Evolutionary conservation across 1,140 invertebrate species (phyloP).

Genomic region (Drosophila bipectinata): DNA sequence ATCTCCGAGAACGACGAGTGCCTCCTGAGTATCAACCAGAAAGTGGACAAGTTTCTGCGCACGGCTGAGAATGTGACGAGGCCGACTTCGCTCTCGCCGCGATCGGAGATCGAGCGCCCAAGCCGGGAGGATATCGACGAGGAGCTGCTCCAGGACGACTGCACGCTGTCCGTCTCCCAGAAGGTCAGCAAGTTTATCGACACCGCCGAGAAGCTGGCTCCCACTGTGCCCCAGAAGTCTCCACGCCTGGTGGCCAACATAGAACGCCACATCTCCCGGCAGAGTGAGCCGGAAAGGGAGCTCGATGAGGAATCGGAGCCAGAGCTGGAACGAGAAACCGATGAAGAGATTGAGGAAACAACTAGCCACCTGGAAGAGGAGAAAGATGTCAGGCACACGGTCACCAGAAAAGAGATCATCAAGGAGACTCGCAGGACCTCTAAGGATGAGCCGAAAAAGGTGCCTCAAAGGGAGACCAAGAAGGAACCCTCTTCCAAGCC

Average conservation of each 20-base stretch:
- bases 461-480: not conserved
- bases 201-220: conserved; percentile 85
- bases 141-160: conserved; percentile 85
- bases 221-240: conserved; percentile 74
- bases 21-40: conserved; percentile 87
- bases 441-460: conserved; percentile 12
- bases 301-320: conserved; percentile 48
- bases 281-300: conserved; percentile 46
- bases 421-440: conserved; percentile 12
- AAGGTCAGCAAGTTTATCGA: conserved; percentile 87
- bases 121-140: conserved; percentile 85
- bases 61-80: conserved; percentile 86
- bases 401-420: conserved; percentile 12
- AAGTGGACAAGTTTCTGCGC: conserved; percentile 87
- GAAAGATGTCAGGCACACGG: conserved; percentile 5
- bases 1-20: conserved; percentile 87
- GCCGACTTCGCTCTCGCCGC: conserved; percentile 74
- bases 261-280: conserved; percentile 84
- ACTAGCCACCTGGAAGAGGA: conserved; percentile 13
- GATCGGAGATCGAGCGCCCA: conserved; percentile 84
- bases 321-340: conserved; percentile 49
- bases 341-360: conserved; percentile 13
- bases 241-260: conserved; percentile 83
- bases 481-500: not conserved
- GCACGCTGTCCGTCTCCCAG: conserved; percentile 86